Conservation (phyloP, 2,888 invertebrate genomes). For the Diogma glabrata region DNA sequence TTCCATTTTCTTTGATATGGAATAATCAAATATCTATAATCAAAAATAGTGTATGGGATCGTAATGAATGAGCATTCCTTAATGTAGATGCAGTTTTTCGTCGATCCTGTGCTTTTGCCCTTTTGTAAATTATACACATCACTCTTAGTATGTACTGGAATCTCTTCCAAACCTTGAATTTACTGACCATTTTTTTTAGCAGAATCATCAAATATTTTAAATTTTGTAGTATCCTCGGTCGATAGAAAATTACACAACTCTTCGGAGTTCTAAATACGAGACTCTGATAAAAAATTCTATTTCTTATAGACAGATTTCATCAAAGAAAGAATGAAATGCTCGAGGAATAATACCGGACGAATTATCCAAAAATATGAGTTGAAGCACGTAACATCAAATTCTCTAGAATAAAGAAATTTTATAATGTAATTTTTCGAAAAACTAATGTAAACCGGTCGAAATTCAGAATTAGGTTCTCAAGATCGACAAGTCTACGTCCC, state of each 20-base stretch:
- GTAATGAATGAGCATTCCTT: slow-evolving; percentile 90
- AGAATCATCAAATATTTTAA: slow-evolving; percentile 65
- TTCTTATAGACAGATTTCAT: slow-evolving; percentile 62
- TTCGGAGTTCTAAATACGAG: slow-evolving; percentile 86
- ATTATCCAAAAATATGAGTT: slow-evolving; percentile 57
- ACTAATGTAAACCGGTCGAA: too few species aligned
- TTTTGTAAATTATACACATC: slow-evolving; percentile 81
- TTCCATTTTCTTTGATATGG: slow-evolving; percentile 79
- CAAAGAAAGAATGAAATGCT: slow-evolving; percentile 80
- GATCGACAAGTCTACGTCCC: too few species aligned
- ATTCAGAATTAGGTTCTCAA: too few species aligned
- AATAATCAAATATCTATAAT: slow-evolving; percentile 83
- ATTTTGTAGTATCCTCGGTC: slow-evolving; percentile 58
- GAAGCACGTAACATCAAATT: too few species aligned
- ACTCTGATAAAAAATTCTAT: slow-evolving; percentile 83
- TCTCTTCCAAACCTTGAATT: slow-evolving; percentile 87
- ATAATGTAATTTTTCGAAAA: too few species aligned
- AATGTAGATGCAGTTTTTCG: slow-evolving; percentile 84
- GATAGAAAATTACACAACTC: slow-evolving; percentile 86
- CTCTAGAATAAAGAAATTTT: too few species aligned
- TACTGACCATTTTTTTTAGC: slow-evolving; percentile 73
- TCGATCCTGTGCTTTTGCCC: slow-evolving; percentile 75
- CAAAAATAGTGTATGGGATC: slow-evolving; percentile 93
- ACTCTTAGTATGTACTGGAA: slow-evolving; percentile 75
- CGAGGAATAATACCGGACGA: slow-evolving; percentile 86